Conservation (phyloP, 2,797 vertebrate species). For the Pseudochirops cupreus region DNA sequence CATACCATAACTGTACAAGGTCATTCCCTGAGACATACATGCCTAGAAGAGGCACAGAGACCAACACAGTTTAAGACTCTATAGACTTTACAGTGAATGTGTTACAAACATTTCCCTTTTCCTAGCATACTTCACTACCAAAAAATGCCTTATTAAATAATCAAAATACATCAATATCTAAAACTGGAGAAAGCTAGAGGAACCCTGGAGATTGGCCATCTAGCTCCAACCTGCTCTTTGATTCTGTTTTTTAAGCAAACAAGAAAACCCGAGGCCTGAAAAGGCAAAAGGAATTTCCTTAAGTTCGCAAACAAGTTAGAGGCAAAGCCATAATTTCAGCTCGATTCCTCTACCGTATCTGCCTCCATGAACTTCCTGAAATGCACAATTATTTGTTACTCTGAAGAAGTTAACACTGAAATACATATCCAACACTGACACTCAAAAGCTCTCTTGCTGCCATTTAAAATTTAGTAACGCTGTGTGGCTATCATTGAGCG, state of each 20-base stretch:
- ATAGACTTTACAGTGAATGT: conserved; percentile 67
- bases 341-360: not conserved
- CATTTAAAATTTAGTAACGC: not conserved
- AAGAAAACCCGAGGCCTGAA: not conserved
- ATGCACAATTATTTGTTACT: not conserved
- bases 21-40: conserved; percentile 91
- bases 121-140: conserved; percentile 76
- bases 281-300: not conserved
- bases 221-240: not conserved
- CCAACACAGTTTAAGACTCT: not conserved
- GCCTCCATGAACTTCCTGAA: not conserved
- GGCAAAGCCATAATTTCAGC: not conserved
- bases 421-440: not conserved
- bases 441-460: not conserved
- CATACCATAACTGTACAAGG: conserved; percentile 96
- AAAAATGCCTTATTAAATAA: not conserved
- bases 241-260: not conserved
- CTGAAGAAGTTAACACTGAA: not conserved
- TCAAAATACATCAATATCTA: not conserved
- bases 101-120: conserved; percentile 73
- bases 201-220: not conserved
- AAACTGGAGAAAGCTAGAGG: not conserved
- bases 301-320: not conserved
- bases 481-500: not conserved
- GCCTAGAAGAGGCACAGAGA: conserved; percentile 86